Evolutionary conservation across 2,888 invertebrate genomes (phyloP), one percentile per base, ranked within the genome.

Genomic region (Nomada fucata): DNA sequence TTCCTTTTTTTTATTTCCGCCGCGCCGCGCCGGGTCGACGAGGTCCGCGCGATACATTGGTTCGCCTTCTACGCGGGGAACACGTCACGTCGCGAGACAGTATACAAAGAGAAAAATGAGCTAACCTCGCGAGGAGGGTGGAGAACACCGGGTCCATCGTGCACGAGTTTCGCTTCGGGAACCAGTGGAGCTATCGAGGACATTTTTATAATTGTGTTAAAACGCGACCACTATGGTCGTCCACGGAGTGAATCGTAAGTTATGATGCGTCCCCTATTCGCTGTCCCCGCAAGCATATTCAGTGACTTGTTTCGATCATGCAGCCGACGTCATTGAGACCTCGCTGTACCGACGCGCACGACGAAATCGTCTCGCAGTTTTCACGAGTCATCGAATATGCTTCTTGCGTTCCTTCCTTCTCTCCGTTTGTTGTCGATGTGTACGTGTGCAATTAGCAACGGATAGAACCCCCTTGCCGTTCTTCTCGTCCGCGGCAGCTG

Each of bases 221-320:
- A 85, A 84, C 84, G 72, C 82, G 86, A 85, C 78, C 92, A 92
- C 90, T 90, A 93, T 93, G 93, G 93, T 93, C 82, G 92, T 93
- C 74, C 93, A 93, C 92, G 93, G 92, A 89, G 91, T 92, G 77
- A 93, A 93, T 90, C 93, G 93, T 93, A 93, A 93, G 93, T 93
- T 80, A 76, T 85, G 80, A 76, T 86, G 72, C 47, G 11, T 57
- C 84, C 79, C 80, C 76, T 75, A 64, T 82, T 82, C 74, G 81
- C 65, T 77, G 76, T 80, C 79, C 72, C 61, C 4, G 29, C 29
- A 53, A 88, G 76, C 82, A 74, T 80, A 70, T 79, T 88, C 79
- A 63, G 52, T 82, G 79, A 82, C 57, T 74, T 77, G 74, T 78
- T 63, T 13, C 36, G 73, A 64, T 57, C 52, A 23, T 20, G 18